phyloP scores from a whole-genome alignment of 2,113 vertebrate species.

The Colius striatus region DNA sequence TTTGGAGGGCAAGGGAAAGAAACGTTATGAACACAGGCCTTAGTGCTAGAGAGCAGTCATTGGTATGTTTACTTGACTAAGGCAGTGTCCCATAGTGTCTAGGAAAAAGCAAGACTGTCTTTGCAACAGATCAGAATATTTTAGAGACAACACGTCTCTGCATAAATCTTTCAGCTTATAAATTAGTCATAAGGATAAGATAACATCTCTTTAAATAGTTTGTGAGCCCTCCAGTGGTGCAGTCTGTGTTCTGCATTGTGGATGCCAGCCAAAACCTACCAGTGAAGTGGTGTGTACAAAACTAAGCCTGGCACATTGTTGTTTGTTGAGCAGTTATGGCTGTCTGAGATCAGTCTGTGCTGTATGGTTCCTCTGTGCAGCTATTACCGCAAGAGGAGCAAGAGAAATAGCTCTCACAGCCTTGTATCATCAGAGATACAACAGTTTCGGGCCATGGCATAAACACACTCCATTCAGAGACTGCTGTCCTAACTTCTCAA shows the following conservation, averaged over 20 bases:
- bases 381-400: not conserved
- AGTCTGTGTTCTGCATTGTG: not conserved
- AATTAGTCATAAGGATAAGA: conserved; percentile 41
- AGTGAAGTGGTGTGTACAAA: not conserved
- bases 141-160: not conserved
- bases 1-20: not conserved
- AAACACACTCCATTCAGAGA: not conserved
- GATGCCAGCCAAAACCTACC: conserved; percentile 34
- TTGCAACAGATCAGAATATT: not conserved
- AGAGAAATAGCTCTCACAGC: not conserved
- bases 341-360: not conserved
- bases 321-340: not conserved
- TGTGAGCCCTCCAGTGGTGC: conserved; percentile 59
- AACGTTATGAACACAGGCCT: not conserved
- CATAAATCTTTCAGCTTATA: conserved; percentile 17
- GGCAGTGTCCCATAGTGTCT: not conserved
- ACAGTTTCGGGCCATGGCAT: not conserved
- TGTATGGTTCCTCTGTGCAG: not conserved
- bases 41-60: not conserved
- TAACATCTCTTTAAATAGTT: conserved; percentile 38
- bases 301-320: not conserved
- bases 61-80: not conserved
- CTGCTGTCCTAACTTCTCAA: not conserved
- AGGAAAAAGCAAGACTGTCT: not conserved
- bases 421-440: not conserved